Conservation (phyloP, 2,888 invertebrate genomes). For the Drosophila borborema region DNA sequence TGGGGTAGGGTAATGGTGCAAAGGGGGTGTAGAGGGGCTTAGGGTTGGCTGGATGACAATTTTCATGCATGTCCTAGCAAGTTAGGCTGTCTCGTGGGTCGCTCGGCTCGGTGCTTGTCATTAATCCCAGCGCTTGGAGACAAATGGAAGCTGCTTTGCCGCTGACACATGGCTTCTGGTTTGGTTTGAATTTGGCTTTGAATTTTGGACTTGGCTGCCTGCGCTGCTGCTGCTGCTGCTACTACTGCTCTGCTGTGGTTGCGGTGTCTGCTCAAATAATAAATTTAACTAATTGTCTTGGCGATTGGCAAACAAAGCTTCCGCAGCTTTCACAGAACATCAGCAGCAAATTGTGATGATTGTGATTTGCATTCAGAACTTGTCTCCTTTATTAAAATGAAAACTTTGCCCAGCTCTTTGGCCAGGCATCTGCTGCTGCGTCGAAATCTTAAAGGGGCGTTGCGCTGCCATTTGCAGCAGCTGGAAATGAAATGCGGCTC, state of each 20-base stretch:
- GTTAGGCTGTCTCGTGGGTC: constrained; percentile 37
- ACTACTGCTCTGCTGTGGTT: constrained; percentile 53
- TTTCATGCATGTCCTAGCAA: constrained; percentile 48
- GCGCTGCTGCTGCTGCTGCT: constrained; percentile 10
- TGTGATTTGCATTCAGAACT: constrained; percentile 45
- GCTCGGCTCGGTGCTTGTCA: constrained; percentile 64
- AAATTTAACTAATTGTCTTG: constrained; percentile 79
- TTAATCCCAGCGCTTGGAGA: constrained; percentile 74
- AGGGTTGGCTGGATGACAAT: constrained; percentile 31
- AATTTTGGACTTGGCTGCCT: constrained; percentile 24
- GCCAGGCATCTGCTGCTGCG: constrained; percentile 1
- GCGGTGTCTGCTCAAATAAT: constrained; percentile 72
- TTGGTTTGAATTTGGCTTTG: constrained; percentile 21
- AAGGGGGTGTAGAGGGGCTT: not conserved
- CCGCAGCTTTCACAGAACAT: constrained; percentile 13
- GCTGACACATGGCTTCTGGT: constrained; percentile 57
- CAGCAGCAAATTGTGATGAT: constrained; percentile 29
- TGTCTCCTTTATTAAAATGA: constrained; percentile 19
- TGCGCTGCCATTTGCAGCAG: constrained; percentile 36
- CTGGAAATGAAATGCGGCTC: constrained; percentile 9
- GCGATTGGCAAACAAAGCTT: constrained; percentile 64
- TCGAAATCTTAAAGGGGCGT: constrained; percentile 40
- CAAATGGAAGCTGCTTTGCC: constrained; percentile 72
- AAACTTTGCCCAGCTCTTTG: constrained; percentile 30
- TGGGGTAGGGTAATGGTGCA: not conserved